These are phyloP conservation scores for Pollimyrus isidori DNA, from an alignment of 2,113 vertebrate species.

Conservation along the genomic window DNA sequence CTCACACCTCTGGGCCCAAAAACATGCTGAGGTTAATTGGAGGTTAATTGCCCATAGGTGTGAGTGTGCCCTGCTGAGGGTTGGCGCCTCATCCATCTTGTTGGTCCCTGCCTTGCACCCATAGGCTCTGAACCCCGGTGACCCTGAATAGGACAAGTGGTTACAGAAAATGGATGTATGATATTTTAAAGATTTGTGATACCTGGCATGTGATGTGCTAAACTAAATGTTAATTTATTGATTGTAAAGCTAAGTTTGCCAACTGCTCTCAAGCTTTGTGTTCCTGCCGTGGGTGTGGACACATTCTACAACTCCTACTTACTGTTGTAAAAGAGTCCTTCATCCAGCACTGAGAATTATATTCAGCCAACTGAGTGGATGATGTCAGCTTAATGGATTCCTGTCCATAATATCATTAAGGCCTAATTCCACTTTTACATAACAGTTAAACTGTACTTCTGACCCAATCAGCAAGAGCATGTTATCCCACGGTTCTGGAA, in stretches of 20 bases:
- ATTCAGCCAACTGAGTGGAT: not conserved
- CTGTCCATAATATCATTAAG: not conserved
- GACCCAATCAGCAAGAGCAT: not conserved
- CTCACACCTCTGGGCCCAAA: not conserved
- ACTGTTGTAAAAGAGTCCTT: not conserved
- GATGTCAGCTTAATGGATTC: conserved; percentile 14
- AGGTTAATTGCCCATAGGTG: not conserved
- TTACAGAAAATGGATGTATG: not conserved
- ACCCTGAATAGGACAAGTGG: not conserved
- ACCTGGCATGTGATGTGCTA: not conserved
- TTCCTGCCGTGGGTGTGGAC: not conserved
- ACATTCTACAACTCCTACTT: not conserved
- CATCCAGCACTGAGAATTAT: not conserved
- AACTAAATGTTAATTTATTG: not conserved
- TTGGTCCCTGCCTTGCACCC: not conserved
- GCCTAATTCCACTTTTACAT: not conserved
- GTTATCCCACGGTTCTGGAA: not conserved
- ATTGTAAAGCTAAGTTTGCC: not conserved
- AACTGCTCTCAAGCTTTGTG: not conserved
- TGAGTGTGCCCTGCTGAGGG: not conserved
- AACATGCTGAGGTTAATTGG: not conserved
- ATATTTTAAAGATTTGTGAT: not conserved
- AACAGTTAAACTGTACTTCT: not conserved
- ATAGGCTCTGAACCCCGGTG: not conserved
- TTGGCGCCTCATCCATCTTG: not conserved